Evolutionary conservation across 2,113 vertebrate genomes (phyloP).

Genomic region (Sitta europaea): DNA sequence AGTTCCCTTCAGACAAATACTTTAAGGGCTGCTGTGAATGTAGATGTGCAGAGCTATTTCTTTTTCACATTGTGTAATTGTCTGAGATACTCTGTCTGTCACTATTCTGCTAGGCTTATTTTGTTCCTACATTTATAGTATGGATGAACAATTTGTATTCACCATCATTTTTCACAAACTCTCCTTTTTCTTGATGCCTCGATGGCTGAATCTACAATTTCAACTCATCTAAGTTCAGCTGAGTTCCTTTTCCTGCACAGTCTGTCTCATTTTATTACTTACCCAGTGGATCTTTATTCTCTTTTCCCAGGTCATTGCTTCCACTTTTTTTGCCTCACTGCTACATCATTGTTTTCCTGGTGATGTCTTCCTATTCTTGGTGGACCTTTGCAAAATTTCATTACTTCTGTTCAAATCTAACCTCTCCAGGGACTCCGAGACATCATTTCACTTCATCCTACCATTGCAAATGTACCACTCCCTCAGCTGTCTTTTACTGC

Average conservation of each 20-base stretch:
- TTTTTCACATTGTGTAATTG: background rate
- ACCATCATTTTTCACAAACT: background rate
- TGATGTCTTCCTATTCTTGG: background rate
- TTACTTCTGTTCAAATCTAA: background rate
- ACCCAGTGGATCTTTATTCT: background rate
- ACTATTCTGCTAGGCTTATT: background rate
- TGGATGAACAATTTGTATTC: background rate
- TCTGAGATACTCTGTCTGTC: background rate
- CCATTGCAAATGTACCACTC: background rate
- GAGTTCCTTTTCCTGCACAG: background rate
- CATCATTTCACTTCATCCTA: background rate
- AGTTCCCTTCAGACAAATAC: background rate
- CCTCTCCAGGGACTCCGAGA: background rate
- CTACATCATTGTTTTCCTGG: background rate
- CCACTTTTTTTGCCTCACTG: background rate
- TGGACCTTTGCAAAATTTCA: background rate
- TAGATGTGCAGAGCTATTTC: background rate
- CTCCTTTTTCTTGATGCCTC: background rate
- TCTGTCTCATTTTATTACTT: background rate
- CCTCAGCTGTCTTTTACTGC: background rate
- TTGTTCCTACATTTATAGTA: background rate
- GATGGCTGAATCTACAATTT: background rate
- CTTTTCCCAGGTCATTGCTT: background rate
- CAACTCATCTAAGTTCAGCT: background rate
- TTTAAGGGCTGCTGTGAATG: background rate